phyloP scores from a whole-genome alignment of 1,140 invertebrate genomes.

The Formica selysi region DNA sequence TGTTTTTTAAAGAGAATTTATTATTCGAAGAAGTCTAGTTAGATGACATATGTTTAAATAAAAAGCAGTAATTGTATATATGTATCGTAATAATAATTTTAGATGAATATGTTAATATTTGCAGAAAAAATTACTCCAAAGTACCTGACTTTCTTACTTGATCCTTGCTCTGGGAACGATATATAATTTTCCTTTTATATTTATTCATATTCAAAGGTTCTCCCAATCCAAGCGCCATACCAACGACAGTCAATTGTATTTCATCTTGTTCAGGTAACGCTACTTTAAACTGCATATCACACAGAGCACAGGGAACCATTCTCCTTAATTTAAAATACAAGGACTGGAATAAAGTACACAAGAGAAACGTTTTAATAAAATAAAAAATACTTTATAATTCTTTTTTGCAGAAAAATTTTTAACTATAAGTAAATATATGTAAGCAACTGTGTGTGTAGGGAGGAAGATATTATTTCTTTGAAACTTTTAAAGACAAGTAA shows the following conservation, averaged over 20 bases:
- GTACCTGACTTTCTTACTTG: constrained; percentile 81
- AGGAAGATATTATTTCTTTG: not conserved
- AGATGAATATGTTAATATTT: constrained; percentile 19
- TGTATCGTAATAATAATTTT: constrained; percentile 5
- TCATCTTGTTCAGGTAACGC: constrained; percentile 95
- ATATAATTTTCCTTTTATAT: constrained; percentile 80
- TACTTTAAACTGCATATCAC: constrained; percentile 92
- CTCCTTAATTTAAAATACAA: constrained; percentile 95
- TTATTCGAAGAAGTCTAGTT: not conserved
- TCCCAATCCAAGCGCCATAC: constrained; percentile 91
- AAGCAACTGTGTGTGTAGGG: not conserved
- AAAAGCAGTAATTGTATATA: not conserved
- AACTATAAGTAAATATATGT: not conserved
- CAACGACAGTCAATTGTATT: constrained; percentile 93
- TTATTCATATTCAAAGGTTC: constrained; percentile 87
- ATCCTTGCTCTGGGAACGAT: constrained; percentile 82
- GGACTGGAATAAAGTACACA: constrained; percentile 87
- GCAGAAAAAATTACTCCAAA: not conserved
- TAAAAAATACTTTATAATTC: not conserved
- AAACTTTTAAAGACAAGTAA: not conserved
- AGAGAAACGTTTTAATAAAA: not conserved
- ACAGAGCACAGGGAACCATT: constrained; percentile 94
- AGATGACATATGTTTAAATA: not conserved
- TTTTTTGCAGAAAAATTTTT: not conserved
- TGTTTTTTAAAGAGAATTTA: not conserved